Evolutionary conservation across 2,888 invertebrate genomes (phyloP).

Genomic region (Lasioglossum zephyrum): DNA sequence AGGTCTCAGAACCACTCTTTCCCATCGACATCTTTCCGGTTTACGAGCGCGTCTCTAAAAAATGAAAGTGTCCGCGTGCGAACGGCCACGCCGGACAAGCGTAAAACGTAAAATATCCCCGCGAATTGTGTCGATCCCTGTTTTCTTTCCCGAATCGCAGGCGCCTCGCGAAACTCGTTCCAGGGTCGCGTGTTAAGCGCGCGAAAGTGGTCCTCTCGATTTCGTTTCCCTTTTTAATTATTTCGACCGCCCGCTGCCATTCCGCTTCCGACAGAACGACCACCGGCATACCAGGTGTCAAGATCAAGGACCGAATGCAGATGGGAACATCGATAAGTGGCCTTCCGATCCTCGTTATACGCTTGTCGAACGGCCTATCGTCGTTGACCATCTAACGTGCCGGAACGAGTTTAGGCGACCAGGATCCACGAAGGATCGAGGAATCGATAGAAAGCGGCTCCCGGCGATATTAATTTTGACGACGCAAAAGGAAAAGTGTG

Average conservation of each 20-base stretch:
- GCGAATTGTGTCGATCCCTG: slow-evolving; percentile 64
- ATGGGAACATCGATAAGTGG: not conserved
- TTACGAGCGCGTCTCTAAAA: slow-evolving; percentile 65
- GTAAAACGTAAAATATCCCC: slow-evolving; percentile 45
- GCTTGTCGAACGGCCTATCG: not conserved
- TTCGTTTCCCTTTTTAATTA: slow-evolving; percentile 35
- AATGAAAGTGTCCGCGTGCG: slow-evolving; percentile 68
- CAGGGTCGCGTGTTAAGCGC: not conserved
- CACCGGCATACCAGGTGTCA: slow-evolving; percentile 32
- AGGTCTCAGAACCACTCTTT: not conserved
- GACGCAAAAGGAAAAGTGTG: slow-evolving; percentile 38
- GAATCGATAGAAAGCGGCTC: slow-evolving; percentile 39
- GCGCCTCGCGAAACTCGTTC: slow-evolving; percentile 50
- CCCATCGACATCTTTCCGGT: slow-evolving; percentile 13
- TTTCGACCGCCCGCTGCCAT: slow-evolving; percentile 12
- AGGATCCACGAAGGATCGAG: slow-evolving; percentile 20
- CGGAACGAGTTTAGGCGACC: not conserved
- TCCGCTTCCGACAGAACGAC: slow-evolving; percentile 25
- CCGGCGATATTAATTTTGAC: slow-evolving; percentile 20
- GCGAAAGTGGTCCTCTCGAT: slow-evolving; percentile 59
- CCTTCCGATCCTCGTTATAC: not conserved
- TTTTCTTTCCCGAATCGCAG: slow-evolving; percentile 36
- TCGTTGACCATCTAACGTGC: slow-evolving; percentile 8
- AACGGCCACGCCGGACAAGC: slow-evolving; percentile 31
- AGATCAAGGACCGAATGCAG: slow-evolving; percentile 47